phyloP scores from a whole-genome alignment of 2,888 invertebrate species.

The Lottia gigantea region DNA sequence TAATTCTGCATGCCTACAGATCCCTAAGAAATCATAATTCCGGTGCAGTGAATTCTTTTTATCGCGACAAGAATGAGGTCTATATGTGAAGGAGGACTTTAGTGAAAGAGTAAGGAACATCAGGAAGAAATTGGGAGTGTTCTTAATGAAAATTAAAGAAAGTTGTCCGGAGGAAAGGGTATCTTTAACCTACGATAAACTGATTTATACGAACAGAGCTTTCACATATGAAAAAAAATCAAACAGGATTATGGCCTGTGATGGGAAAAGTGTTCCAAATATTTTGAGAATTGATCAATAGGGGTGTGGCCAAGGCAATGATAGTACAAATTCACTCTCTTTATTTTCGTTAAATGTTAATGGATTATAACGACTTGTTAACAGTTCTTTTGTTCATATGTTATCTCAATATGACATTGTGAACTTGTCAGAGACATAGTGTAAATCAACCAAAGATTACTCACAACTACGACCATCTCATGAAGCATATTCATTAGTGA shows the following conservation, averaged over 20 bases:
- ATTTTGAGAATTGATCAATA: background rate
- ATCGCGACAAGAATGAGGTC: background rate
- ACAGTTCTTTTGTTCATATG: background rate
- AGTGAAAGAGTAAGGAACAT: slow-evolving; percentile 1
- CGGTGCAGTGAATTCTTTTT: background rate
- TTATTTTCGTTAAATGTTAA: slow-evolving; percentile 2
- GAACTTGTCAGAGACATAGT: background rate
- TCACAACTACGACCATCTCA: slow-evolving; percentile 1
- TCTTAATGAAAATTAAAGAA: slow-evolving; percentile 7
- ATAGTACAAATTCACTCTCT: slow-evolving; percentile 8
- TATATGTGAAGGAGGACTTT: background rate
- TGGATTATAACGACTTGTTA: slow-evolving; percentile 5
- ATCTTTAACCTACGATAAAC: slow-evolving; percentile 10
- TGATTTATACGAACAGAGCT: slow-evolving; percentile 2
- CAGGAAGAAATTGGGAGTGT: background rate
- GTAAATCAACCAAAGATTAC: background rate
- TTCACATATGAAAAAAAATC: background rate
- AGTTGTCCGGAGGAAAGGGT: background rate
- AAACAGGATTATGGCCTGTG: slow-evolving; percentile 1
- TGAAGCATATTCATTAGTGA: background rate
- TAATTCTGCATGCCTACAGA: background rate
- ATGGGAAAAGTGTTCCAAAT: slow-evolving; percentile 5
- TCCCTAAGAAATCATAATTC: background rate
- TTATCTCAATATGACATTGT: slow-evolving; percentile 4
- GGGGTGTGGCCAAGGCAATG: slow-evolving; percentile 6